phyloP scores from a whole-genome alignment of 2,888 invertebrate genomes.

The Zygothrica quintamaculata region DNA sequence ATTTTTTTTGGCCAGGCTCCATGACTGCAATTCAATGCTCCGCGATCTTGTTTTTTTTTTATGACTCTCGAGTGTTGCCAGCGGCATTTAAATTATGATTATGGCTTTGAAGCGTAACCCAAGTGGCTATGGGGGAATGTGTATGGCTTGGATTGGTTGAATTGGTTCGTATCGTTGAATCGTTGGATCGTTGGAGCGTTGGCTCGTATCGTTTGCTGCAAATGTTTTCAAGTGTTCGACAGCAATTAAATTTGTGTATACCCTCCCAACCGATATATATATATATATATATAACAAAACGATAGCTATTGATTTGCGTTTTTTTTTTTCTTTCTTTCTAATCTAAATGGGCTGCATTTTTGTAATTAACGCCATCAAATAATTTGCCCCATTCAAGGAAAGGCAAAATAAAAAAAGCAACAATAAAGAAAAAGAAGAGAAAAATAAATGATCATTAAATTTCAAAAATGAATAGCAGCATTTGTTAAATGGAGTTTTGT shows the following conservation, averaged over 20 bases:
- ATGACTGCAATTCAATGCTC: slow-evolving; percentile 31
- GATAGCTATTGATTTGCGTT: slow-evolving; percentile 50
- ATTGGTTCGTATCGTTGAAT: too few relatives aligned
- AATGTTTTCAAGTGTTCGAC: slow-evolving; percentile 49
- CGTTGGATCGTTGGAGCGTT: not conserved
- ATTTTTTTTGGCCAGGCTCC: slow-evolving; percentile 28
- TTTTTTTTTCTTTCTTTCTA: slow-evolving; percentile 44
- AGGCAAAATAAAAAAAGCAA: not conserved
- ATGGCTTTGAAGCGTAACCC: slow-evolving; percentile 60
- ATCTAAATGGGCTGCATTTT: slow-evolving; percentile 63
- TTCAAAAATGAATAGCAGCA: slow-evolving; percentile 37
- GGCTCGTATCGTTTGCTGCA: slow-evolving; percentile 17
- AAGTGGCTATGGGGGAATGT: slow-evolving; percentile 41
- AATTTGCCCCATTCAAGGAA: slow-evolving; percentile 40
- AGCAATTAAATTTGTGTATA: slow-evolving; percentile 51
- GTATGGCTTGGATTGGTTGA: not conserved
- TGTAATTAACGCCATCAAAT: slow-evolving; percentile 66
- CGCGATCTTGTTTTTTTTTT: slow-evolving; percentile 41
- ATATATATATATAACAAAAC: too few relatives aligned
- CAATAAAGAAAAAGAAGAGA: not conserved
- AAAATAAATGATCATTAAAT: slow-evolving; percentile 39
- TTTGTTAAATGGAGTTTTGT: slow-evolving; percentile 22
- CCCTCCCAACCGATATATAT: not conserved
- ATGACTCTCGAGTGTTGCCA: slow-evolving; percentile 59
- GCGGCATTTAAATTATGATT: slow-evolving; percentile 69